phyloP scores from a whole-genome alignment of 2,113 vertebrate species.

The Rhabdornis inornatus region DNA sequence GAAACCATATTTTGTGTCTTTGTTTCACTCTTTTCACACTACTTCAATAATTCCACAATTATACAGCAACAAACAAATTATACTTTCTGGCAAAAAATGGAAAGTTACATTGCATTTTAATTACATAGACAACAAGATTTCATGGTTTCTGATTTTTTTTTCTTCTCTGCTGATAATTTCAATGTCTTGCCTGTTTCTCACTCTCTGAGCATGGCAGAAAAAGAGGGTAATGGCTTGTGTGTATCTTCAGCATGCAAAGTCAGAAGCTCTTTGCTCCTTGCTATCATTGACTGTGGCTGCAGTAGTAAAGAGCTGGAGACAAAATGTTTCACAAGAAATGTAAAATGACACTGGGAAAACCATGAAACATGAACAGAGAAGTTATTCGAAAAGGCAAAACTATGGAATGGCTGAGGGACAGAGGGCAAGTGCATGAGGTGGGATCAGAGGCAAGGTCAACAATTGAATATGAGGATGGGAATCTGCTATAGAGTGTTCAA shows the following conservation, averaged over 20 bases:
- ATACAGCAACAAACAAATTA: neutral
- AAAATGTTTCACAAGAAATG: neutral
- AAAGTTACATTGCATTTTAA: neutral
- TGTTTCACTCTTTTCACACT: neutral
- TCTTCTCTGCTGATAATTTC: neutral
- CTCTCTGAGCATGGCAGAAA: neutral
- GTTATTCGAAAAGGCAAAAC: neutral
- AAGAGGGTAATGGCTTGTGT: neutral
- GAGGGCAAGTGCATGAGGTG: neutral
- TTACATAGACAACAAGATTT: neutral
- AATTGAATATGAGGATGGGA: neutral
- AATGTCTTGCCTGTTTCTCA: neutral
- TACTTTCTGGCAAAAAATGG: neutral
- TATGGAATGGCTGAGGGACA: neutral
- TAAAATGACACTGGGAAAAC: neutral
- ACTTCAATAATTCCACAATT: neutral
- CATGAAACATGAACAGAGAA: neutral
- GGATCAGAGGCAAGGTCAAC: neutral
- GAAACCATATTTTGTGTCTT: neutral
- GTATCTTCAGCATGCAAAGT: neutral
- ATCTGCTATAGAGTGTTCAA: neutral
- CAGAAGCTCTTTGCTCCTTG: neutral
- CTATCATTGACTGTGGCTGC: neutral
- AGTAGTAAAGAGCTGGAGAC: neutral
- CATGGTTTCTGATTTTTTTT: neutral